Evolutionary conservation across 2,888 invertebrate species (phyloP).

Genomic region (Drosophila mulleri): DNA sequence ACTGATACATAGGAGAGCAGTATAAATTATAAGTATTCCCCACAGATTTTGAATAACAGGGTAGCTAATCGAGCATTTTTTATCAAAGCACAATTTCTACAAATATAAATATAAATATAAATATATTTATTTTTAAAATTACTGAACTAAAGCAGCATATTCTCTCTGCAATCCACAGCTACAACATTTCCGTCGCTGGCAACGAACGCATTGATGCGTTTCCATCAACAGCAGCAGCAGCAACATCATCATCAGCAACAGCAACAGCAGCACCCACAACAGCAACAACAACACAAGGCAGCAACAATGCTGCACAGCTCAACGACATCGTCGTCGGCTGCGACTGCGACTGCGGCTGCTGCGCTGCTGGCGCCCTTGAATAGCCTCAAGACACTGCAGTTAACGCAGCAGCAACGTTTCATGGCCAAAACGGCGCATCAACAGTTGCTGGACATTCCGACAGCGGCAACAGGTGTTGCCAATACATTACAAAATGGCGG

Average conservation of each 20-base stretch:
- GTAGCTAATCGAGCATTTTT: too few species aligned
- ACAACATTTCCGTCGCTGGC: slow-evolving; percentile 70
- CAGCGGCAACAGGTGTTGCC: slow-evolving; percentile 38
- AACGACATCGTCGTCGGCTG: slow-evolving; percentile 18
- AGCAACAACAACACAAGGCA: slow-evolving; percentile 52
- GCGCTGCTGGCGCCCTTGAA: slow-evolving; percentile 78
- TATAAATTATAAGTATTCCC: too few species aligned
- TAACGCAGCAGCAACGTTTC: slow-evolving; percentile 72
- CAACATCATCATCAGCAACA: slow-evolving; percentile 24
- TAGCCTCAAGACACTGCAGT: slow-evolving; percentile 78
- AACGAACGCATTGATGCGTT: slow-evolving; percentile 73
- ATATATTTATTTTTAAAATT: not conserved
- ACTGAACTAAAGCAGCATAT: not conserved
- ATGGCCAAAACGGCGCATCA: slow-evolving; percentile 66
- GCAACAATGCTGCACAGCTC: slow-evolving; percentile 57
- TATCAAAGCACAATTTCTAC: too few species aligned
- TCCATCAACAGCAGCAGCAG: slow-evolving; percentile 72
- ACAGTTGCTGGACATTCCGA: slow-evolving; percentile 69
- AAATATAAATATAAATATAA: too few species aligned
- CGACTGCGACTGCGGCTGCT: slow-evolving; percentile 41
- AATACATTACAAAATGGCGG: slow-evolving; percentile 43
- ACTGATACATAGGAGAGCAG: too few species aligned
- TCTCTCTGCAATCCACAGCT: slow-evolving; percentile 9
- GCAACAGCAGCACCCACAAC: slow-evolving; percentile 28
- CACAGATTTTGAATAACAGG: too few species aligned